These are phyloP conservation scores for Neoitamus cyanurus DNA, from an alignment of 2,888 invertebrate genomes.

Conservation along the genomic window DNA sequence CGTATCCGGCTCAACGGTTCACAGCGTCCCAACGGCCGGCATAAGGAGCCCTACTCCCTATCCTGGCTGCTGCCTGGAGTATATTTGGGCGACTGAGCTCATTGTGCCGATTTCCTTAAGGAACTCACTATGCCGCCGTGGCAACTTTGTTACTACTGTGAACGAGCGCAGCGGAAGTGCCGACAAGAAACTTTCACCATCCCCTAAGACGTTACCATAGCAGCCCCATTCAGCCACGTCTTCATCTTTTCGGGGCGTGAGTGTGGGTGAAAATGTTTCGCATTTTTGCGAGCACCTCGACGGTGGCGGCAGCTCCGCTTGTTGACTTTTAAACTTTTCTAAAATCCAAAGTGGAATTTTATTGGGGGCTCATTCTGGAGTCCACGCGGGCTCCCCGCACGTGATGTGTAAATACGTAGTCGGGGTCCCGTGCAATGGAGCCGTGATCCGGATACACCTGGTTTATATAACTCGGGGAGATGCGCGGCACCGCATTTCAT, in stretches of 20 bases:
- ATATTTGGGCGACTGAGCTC: neutral
- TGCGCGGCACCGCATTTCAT: slow-evolving; percentile 8
- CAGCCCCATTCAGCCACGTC: neutral
- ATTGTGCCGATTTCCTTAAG: neutral
- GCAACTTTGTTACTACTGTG: neutral
- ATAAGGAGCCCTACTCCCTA: neutral
- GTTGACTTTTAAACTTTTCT: slow-evolving; percentile 26
- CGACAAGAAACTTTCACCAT: slow-evolving; percentile 9
- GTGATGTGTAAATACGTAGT: neutral
- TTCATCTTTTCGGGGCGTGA: slow-evolving; percentile 6
- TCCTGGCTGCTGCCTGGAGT: neutral
- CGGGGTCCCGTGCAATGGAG: neutral
- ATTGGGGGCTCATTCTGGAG: neutral
- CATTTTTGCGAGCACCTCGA: neutral
- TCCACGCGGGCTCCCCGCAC: neutral
- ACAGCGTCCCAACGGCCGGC: neutral
- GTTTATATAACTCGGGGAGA: neutral
- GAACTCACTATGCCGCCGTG: neutral
- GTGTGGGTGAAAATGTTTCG: neutral
- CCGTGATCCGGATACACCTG: neutral
- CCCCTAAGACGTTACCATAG: neutral
- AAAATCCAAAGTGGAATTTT: slow-evolving; percentile 3
- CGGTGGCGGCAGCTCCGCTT: neutral
- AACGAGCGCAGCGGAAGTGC: slow-evolving; percentile 14
- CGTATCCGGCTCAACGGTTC: neutral